These are phyloP conservation scores for Megaleporinus macrocephalus DNA, from an alignment of 2,113 vertebrate genomes.

Conservation along the genomic window DNA sequence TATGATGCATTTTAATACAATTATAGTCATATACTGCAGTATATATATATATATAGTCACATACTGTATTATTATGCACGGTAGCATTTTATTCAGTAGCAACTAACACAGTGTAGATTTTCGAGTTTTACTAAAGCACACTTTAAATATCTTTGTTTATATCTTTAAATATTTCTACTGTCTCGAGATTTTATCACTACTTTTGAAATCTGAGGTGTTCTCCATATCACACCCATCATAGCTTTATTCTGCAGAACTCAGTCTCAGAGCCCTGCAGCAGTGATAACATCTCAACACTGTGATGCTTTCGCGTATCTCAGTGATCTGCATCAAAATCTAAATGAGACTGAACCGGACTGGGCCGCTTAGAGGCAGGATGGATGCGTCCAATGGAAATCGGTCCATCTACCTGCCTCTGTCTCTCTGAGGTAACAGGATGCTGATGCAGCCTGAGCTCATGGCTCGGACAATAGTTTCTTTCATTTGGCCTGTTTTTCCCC, in stretches of 20 bases:
- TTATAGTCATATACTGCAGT: no score
- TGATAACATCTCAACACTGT: neutral
- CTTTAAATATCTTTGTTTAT: no score
- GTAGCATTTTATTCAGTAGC: no score
- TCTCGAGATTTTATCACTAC: no score
- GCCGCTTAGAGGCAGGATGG: neutral
- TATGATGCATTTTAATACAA: no score
- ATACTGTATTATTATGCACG: no score
- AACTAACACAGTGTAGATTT: no score
- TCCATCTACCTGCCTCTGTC: constrained; percentile 1
- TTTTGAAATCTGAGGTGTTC: no score
- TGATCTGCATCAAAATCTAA: neutral
- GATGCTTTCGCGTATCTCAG: neutral
- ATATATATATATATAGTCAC: no score
- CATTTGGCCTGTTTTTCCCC: neutral
- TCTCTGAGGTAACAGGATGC: constrained; percentile 38
- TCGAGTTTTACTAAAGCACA: no score
- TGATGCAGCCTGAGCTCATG: constrained; percentile 34
- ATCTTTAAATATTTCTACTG: no score
- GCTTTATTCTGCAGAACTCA: neutral
- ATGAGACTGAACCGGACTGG: neutral
- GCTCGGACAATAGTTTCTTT: constrained; percentile 35
- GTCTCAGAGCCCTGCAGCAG: neutral
- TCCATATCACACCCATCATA: no score
- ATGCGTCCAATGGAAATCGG: neutral